phyloP scores from a whole-genome alignment of 2,113 vertebrate species.

The Argyrosomus japonicus region DNA sequence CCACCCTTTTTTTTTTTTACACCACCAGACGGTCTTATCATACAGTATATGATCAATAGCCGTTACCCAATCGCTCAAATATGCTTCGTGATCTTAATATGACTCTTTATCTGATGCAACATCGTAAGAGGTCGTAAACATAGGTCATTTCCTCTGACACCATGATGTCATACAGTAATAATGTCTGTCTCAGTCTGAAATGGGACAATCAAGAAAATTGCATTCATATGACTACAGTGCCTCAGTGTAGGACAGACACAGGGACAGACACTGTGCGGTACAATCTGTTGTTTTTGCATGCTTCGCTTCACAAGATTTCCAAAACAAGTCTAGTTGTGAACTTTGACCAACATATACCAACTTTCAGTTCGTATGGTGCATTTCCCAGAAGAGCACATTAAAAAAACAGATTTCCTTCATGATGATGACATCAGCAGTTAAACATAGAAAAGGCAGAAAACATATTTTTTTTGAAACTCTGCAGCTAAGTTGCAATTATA shows the following conservation, averaged over 20 bases:
- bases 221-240: neutral
- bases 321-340: neutral
- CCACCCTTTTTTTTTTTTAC: constrained; percentile 3
- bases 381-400: neutral
- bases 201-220: neutral
- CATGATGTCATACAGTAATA: constrained; percentile 7
- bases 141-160: constrained; percentile 2
- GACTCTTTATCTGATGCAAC: constrained; percentile 4
- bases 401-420: neutral
- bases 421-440: neutral
- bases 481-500: too few relatives aligned
- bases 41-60: neutral
- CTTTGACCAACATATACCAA: neutral
- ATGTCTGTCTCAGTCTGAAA: neutral
- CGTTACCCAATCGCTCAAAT: neutral
- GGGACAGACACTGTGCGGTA: neutral
- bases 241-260: too few relatives aligned
- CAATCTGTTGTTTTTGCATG: neutral
- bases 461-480: neutral
- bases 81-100: neutral
- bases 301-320: neutral
- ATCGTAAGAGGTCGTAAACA: constrained; percentile 6
- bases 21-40: neutral
- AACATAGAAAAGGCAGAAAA: neutral
- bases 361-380: neutral